Evolutionary conservation across 2,888 invertebrate genomes (phyloP), one percentile per base, ranked within the genome.

Genomic region (Poecilus cupreus): DNA sequence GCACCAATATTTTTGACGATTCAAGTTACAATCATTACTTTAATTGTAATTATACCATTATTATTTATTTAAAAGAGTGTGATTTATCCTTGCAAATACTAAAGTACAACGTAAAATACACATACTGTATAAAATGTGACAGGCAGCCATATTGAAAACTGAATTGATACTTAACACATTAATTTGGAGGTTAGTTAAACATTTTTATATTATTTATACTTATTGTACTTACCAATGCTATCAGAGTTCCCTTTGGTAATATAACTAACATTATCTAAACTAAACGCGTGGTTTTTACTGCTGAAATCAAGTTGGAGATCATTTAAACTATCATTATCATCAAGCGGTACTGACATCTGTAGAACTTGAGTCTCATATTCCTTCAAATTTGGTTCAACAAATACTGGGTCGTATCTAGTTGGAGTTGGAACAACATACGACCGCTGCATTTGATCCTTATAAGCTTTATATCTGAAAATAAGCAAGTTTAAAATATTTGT

Each of bases 361-460:
- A 97, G 90, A 51, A 97, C 95, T 92, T 98, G 98, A 0, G 97
- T 98, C 89, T 98, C 98, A 88, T 98, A 98, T 89, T 98, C 95
- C 85, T 97, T 97, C 57, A 97, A 92, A 86, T 96, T 96, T 24
- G 96, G 96, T 85, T 94, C 94, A 8, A 93, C 90, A 79, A 92
- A 91, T 0, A 93, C 92, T 0, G 94, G 94, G 87, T 95, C 95
- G 87, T 95, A 95, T 24, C 94, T 91, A 0, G 91, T 89, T 0
- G 92, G 92, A 13, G 90, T 88, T 0, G 94, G 94, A 3, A 88
- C 88, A 0, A 91, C 91, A 85, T 92, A 91, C 84, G 88, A 88
- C 10, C 88, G 82, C 77, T 84, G 90, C 88, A 85, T 89, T 87
- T 88, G 94, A 86, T 96, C 96, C 86, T 97, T 96, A 88, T 96